These are phyloP conservation scores for Vidua chalybeata DNA, from an alignment of 2,113 vertebrate species.

Conservation along the genomic window DNA sequence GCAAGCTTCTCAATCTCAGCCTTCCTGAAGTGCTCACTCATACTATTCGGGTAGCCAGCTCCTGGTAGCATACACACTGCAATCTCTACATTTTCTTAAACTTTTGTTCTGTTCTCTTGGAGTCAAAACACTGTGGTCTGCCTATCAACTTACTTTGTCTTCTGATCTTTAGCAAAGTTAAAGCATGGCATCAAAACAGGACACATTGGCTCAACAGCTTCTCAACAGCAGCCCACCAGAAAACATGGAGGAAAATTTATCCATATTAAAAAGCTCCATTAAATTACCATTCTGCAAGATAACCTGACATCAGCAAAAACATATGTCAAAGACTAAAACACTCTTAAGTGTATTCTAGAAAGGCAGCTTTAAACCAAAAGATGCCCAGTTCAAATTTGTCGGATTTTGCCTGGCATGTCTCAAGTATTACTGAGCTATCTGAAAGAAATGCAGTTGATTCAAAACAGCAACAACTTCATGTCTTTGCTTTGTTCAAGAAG, in stretches of 20 bases:
- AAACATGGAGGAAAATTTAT: background rate
- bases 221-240: background rate
- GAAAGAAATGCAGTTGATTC: background rate
- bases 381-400: accelerated
- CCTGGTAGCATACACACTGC: background rate
- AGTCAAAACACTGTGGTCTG: background rate
- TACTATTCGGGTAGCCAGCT: background rate
- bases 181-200: background rate
- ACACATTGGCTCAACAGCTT: background rate
- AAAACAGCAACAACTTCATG: background rate
- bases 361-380: background rate
- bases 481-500: background rate
- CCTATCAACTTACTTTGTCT: background rate
- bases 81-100: background rate
- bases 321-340: background rate
- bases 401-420: background rate
- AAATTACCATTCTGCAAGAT: background rate
- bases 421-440: background rate
- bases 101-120: background rate
- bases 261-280: background rate
- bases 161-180: background rate
- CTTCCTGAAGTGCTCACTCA: background rate
- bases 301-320: background rate
- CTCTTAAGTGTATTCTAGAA: background rate
- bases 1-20: background rate